These are phyloP conservation scores for Falco biarmicus DNA, from an alignment of 2,797 vertebrate species.

Conservation along the genomic window DNA sequence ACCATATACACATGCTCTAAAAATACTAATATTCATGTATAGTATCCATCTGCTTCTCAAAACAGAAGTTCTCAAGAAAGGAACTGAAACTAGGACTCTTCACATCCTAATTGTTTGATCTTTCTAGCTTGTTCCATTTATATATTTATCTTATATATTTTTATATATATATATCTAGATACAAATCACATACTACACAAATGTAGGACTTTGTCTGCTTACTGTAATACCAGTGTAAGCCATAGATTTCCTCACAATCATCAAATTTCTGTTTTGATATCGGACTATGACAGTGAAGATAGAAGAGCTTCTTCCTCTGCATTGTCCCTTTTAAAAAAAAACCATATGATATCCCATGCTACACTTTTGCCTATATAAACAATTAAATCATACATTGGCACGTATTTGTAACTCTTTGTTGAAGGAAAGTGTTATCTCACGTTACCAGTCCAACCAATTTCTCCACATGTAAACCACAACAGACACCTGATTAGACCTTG, in stretches of 20 bases:
- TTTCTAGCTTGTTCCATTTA: slow-evolving; percentile 62
- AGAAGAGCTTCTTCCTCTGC: slow-evolving; percentile 8
- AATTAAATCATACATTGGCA: slow-evolving; percentile 20
- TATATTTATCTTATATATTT: background rate
- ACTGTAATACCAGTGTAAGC: slow-evolving; percentile 43
- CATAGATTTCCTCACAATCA: background rate
- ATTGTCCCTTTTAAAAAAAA: slow-evolving; percentile 22
- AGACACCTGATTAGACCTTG: background rate
- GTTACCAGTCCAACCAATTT: background rate
- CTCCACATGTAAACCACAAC: background rate
- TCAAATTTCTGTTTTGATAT: slow-evolving; percentile 17
- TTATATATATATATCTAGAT: slow-evolving; percentile 20
- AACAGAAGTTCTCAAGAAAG: slow-evolving; percentile 40
- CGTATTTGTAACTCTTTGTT: background rate
- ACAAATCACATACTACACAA: slow-evolving; percentile 8
- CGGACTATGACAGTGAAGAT: background rate
- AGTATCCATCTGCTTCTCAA: background rate
- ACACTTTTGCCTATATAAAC: slow-evolving; percentile 50
- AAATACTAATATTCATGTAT: background rate
- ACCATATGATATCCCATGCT: background rate
- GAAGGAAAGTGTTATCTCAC: background rate
- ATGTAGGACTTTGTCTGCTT: slow-evolving; percentile 46
- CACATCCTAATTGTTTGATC: slow-evolving; percentile 1
- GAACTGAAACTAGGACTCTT: slow-evolving; percentile 39
- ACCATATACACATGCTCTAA: background rate